A percentile compares a stretch with the other conserved stretches of the same genome.
phyloP scores from a whole-genome alignment of 2,113 vertebrate species.

The Porphyrio hochstetteri region DNA sequence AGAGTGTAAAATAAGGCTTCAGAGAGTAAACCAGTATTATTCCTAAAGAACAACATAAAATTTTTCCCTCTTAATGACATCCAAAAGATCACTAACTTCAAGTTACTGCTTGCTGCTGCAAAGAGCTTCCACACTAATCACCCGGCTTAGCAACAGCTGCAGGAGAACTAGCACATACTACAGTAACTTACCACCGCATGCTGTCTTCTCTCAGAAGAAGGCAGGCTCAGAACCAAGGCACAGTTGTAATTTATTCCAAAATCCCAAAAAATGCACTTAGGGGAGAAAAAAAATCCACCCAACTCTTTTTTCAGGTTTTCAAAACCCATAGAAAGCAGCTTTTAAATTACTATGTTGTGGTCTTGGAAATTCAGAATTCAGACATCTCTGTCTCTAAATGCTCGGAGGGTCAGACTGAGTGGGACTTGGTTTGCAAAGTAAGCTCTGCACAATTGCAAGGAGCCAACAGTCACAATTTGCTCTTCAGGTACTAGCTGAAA shows the following conservation, averaged over 20 bases:
- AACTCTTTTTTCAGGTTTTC: background rate
- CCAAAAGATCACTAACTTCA: slow-evolving; percentile 61
- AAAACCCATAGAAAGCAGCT: background rate
- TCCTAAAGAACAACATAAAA: slow-evolving; percentile 45
- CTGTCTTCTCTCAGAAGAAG: slow-evolving; percentile 2
- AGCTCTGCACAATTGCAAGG: background rate
- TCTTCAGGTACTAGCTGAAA: background rate
- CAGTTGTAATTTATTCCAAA: background rate
- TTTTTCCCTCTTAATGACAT: slow-evolving; percentile 40
- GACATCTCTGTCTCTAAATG: background rate
- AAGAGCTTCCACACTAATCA: slow-evolving; percentile 42
- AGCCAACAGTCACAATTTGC: background rate
- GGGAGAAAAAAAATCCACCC: background rate
- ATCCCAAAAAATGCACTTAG: background rate
- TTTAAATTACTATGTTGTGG: background rate
- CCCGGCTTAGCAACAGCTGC: slow-evolving; percentile 58
- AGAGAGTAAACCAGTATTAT: slow-evolving; percentile 44
- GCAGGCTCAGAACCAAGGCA: slow-evolving; percentile 11
- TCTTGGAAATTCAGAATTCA: slow-evolving; percentile 5
- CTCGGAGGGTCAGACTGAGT: background rate
- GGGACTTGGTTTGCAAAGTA: background rate
- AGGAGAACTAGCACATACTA: slow-evolving; percentile 8
- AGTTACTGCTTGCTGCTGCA: slow-evolving; percentile 60
- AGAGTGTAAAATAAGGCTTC: slow-evolving; percentile 28
- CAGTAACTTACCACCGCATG: background rate